Conservation (phyloP, 1,140 invertebrate genomes). For the Dermatophagoides farinae region DNA sequence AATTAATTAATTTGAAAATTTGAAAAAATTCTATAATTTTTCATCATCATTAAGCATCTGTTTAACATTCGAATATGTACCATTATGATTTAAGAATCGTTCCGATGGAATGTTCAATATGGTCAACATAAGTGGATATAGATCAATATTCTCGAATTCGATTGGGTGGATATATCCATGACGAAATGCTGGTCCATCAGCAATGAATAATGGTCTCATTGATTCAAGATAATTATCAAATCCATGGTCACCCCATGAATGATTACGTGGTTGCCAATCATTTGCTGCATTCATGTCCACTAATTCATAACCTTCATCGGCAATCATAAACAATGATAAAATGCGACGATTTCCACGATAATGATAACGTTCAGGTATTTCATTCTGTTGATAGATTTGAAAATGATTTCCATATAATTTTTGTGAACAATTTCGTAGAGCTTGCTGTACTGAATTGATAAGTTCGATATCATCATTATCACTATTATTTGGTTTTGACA, state of each 20-base stretch:
- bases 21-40: not conserved
- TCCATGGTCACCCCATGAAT: constrained; percentile 23
- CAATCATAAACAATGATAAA: constrained; percentile 2
- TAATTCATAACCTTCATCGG: constrained; percentile 15
- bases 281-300: not conserved
- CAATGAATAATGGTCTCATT: constrained; percentile 31
- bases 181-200: constrained; percentile 28
- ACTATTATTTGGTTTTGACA: not conserved
- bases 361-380: constrained; percentile 25
- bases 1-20: too few species aligned
- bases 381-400: constrained; percentile 23
- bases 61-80: not conserved
- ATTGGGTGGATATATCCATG: constrained; percentile 14
- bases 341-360: constrained; percentile 20
- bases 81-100: not conserved
- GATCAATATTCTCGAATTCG: constrained; percentile 21
- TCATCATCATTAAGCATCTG: not conserved
- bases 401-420: not conserved
- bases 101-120: constrained; percentile 18
- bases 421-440: not conserved
- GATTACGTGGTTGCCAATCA: not conserved
- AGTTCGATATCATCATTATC: not conserved
- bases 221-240: constrained; percentile 22
- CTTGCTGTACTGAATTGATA: too few species aligned
- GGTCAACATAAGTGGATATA: constrained; percentile 25